Base-by-base conservation (phyloP, 2,888 invertebrate genomes). In the Chymomyza caudatula region DNA sequence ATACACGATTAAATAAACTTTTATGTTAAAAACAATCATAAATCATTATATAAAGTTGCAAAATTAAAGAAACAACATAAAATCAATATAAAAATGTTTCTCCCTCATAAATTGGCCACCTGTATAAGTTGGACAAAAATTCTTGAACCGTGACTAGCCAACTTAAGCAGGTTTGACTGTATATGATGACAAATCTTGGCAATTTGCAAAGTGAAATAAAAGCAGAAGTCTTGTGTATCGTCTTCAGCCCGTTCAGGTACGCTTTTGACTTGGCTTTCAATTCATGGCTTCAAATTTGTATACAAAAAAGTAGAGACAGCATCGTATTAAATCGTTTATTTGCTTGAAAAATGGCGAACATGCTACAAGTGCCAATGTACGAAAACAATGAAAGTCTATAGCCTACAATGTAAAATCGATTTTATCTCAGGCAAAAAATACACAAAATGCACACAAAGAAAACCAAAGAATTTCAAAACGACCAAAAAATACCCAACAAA, bases 311-410 rank as follows among this genome's bases (percentile, higher is more conserved):
- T 37, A n/a, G n/a, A n/a, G 29, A 37, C 8, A 37, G 29, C 29
- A 37, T 37, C 29, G 29, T 37, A 37, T 8, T 37, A 37, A 37
- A 37, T 37, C 17, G 15, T 47, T 47, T 47, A 15, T 47, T 17
- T 5, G 5, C 3, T 47, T 73, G 66, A 73, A 76, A 73, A 78
- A 78, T 76, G 74, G 56, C 47, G 77, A 71, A 71, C 77, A 74
- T 76, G 76, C 79, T 64, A 63, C 74, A 71, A 76, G 76, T 67
- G 77, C 64, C 77, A 76, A 74, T 76, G 13, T 60, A 73, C 65
- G 67, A 65, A 73, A 62, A 70, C 77, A 64, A 61, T 63, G 47
- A 47, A 47, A 15, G 15, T 37, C 8, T 37, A 37, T 37, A 37
- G 29, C 11, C 29, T 37, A 37, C 11, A 37, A 37, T 37, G 29